Conservation (phyloP, 2,888 invertebrate genomes). For the Heliconius sara region DNA sequence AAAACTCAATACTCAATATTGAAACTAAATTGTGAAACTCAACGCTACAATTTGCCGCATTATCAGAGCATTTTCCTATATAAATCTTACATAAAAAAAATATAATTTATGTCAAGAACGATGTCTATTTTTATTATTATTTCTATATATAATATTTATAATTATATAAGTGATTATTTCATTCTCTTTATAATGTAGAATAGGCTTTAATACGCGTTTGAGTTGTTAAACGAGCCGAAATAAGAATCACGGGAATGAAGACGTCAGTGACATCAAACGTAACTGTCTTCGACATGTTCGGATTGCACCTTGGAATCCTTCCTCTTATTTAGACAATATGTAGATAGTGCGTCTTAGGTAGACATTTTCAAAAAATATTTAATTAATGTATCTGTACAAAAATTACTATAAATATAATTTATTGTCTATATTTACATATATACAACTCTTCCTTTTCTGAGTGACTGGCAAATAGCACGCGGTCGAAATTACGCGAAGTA, state of each 20-base stretch:
- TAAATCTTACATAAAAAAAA: no score
- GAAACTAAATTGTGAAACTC: no score
- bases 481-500: no score
- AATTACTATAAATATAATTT: background rate
- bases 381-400: background rate
- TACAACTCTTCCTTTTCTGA: no score
- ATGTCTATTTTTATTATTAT: background rate
- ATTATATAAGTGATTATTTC: background rate
- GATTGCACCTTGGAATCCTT: slow-evolving; percentile 56
- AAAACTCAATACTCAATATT: no score
- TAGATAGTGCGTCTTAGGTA: background rate
- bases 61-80: no score
- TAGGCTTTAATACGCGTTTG: slow-evolving; percentile 50
- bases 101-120: no score
- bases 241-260: slow-evolving; percentile 62
- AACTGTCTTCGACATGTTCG: slow-evolving; percentile 66
- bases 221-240: slow-evolving; percentile 61
- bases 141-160: background rate
- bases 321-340: slow-evolving; percentile 50
- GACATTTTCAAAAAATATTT: background rate
- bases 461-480: no score
- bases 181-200: background rate
- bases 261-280: slow-evolving; percentile 65
- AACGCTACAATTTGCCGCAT: no score
- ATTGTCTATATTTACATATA: background rate